Evolutionary conservation across 2,113 vertebrate genomes (phyloP).

Genomic region (Pterocles orientalis): DNA sequence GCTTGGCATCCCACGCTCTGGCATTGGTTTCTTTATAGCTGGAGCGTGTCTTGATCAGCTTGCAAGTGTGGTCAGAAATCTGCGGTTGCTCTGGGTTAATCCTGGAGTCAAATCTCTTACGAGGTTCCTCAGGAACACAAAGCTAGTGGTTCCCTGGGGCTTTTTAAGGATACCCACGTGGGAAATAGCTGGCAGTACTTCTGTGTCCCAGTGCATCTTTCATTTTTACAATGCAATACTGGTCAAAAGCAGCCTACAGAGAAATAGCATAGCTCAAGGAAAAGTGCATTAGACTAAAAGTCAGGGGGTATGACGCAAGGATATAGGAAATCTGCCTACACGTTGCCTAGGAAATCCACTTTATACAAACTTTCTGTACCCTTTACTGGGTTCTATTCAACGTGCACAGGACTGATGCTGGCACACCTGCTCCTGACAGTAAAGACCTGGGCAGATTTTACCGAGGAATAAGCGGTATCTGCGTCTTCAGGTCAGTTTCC

Average conservation of each 20-base stretch:
- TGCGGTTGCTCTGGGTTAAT: not conserved
- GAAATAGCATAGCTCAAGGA: not conserved
- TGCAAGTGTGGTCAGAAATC: not conserved
- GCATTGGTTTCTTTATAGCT: not conserved
- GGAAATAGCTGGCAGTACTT: not conserved
- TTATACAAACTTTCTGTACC: not conserved
- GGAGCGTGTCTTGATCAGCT: not conserved
- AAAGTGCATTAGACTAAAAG: not conserved
- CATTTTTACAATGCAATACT: not conserved
- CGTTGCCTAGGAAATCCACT: not conserved
- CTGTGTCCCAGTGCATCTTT: not conserved
- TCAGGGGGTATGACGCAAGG: not conserved
- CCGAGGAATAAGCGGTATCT: not conserved
- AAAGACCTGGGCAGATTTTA: not conserved
- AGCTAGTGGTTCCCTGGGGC: not conserved
- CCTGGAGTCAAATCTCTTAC: not conserved
- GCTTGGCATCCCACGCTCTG: not conserved
- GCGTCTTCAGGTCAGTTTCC: not conserved
- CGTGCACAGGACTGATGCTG: fast-evolving
- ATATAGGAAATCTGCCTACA: not conserved
- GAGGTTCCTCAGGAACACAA: not conserved
- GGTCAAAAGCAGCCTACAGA: not conserved
- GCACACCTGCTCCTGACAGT: not conserved
- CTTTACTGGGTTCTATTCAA: not conserved
- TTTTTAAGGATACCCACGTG: not conserved